phyloP scores from a whole-genome alignment of 1,140 invertebrate genomes.

The Drosophila oshimai region DNA sequence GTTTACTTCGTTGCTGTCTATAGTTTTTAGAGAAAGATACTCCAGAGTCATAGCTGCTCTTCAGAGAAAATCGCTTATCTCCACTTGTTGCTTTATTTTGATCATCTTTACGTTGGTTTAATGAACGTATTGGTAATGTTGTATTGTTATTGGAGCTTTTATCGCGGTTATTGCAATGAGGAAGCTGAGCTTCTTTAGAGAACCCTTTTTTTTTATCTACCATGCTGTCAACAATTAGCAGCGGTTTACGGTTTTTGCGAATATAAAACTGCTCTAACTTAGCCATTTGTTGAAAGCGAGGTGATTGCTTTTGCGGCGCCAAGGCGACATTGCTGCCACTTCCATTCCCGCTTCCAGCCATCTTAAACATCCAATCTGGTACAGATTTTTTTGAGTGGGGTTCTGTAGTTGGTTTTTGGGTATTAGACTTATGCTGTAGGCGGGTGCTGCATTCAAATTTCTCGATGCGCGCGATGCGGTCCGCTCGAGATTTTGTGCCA shows the following conservation, averaged over 20 bases:
- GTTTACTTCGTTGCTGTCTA: slow-evolving; percentile 24
- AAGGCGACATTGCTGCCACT: background rate
- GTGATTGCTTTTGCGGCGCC: slow-evolving; percentile 4
- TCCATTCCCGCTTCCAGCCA: background rate
- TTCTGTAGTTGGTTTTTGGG: slow-evolving; percentile 25
- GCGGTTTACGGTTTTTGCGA: slow-evolving; percentile 67
- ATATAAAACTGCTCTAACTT: slow-evolving; percentile 69
- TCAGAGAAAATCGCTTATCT: slow-evolving; percentile 51
- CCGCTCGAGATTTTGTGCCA: slow-evolving; percentile 60
- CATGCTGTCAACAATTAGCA: slow-evolving; percentile 67
- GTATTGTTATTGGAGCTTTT: slow-evolving; percentile 27
- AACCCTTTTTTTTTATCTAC: background rate
- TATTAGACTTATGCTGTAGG: slow-evolving; percentile 13
- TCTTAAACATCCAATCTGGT: slow-evolving; percentile 53
- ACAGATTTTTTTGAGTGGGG: background rate
- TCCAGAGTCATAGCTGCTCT: slow-evolving; percentile 58
- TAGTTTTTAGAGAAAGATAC: slow-evolving; percentile 46
- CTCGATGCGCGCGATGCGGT: slow-evolving; percentile 73
- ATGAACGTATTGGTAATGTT: too few relatives aligned
- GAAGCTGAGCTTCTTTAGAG: background rate
- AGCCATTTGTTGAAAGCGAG: slow-evolving; percentile 18
- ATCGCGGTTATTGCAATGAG: background rate
- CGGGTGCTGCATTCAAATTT: slow-evolving; percentile 1
- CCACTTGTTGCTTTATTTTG: slow-evolving; percentile 10
- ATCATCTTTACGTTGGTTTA: background rate